Percentiles rank a stretch among this genome's conserved stretches.
Evolutionary conservation across 2,797 vertebrate genomes (phyloP).

Genomic region (Peromyscus eremicus): DNA sequence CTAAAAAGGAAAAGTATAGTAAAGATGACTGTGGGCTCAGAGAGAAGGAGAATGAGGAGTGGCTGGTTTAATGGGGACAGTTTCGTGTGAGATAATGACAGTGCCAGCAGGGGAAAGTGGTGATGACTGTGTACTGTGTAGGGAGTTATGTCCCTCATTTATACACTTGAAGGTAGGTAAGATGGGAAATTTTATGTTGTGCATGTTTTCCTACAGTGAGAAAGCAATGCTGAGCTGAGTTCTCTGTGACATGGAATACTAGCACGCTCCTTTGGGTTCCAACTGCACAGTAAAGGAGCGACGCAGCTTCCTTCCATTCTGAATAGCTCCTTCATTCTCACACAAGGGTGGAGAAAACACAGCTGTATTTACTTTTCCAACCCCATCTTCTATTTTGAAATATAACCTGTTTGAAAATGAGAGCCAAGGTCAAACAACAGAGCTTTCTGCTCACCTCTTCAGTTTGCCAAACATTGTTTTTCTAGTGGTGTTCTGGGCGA

Average conservation of each 20-base stretch:
- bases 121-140: neutral
- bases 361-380: conserved; percentile 83
- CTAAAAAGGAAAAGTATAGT: neutral
- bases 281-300: neutral
- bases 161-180: neutral
- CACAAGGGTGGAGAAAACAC: conserved; percentile 67
- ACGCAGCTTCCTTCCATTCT: conserved; percentile 27
- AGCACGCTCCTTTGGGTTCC: neutral
- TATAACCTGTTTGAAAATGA: conserved; percentile 72
- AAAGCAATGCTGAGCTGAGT: neutral
- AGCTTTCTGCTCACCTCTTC: conserved; percentile 69
- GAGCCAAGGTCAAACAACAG: conserved; percentile 70
- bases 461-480: conserved; percentile 64
- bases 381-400: conserved; percentile 80
- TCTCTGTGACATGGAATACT: neutral
- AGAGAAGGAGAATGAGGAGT: neutral
- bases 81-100: neutral
- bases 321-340: conserved; percentile 51
- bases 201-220: neutral
- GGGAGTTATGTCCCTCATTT: neutral
- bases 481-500: conserved; percentile 18
- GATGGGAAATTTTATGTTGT: neutral
- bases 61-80: neutral
- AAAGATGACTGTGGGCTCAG: neutral
- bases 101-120: neutral